phyloP scores from a whole-genome alignment of 2,113 vertebrate genomes.

The Grammomys dolichurus region DNA sequence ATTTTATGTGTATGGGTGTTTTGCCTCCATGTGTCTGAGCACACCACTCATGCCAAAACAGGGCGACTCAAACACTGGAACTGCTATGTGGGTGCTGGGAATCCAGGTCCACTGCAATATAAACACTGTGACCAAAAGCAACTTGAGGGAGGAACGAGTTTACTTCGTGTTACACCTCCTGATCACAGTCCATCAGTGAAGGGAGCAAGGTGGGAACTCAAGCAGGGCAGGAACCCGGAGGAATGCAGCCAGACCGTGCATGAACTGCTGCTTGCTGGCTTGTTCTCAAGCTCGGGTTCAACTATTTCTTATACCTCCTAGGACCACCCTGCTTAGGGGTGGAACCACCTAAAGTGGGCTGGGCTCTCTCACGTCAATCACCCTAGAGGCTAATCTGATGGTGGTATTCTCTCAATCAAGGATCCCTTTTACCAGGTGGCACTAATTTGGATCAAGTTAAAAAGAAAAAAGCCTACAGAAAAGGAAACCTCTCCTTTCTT shows the following conservation, averaged over 20 bases:
- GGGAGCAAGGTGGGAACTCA: background rate
- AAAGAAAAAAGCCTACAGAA: background rate
- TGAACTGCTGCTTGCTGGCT: background rate
- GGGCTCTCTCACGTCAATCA: background rate
- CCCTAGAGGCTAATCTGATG: background rate
- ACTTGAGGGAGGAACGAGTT: background rate
- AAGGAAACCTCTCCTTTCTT: background rate
- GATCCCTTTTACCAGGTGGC: background rate
- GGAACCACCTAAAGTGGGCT: background rate
- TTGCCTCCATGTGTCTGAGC: background rate
- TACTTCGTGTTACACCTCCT: background rate
- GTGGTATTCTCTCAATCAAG: background rate
- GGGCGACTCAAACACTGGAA: background rate
- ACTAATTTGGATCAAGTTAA: background rate
- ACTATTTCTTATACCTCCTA: background rate
- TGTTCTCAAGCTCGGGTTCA: background rate
- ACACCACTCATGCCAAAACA: background rate
- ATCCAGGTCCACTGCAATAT: background rate
- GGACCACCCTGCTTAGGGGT: background rate
- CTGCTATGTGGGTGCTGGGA: background rate
- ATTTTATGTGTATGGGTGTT: background rate
- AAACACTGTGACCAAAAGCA: background rate
- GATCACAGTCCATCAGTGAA: background rate
- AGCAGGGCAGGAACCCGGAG: background rate
- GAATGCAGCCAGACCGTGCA: background rate